These are phyloP conservation scores for Amiota communis DNA, from an alignment of 2,888 invertebrate species.

Conservation along the genomic window DNA sequence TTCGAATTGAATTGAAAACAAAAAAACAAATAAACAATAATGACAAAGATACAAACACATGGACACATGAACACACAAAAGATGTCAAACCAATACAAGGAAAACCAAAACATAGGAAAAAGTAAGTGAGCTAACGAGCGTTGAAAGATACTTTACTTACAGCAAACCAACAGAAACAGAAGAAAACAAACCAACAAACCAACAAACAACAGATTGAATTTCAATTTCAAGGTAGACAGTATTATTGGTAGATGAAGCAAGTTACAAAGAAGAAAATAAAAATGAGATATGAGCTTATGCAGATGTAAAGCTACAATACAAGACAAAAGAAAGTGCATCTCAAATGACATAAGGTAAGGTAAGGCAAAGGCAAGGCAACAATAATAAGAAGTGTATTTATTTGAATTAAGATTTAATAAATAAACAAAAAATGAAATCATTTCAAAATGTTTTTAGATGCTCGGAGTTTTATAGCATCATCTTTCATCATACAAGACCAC, in stretches of 20 bases:
- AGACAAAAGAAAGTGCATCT: background rate
- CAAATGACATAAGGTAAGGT: background rate
- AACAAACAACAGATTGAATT: conserved; percentile 44
- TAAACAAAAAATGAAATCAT: too few species aligned
- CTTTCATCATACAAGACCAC: too few species aligned
- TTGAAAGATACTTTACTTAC: conserved; percentile 42
- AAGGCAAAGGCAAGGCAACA: too few species aligned
- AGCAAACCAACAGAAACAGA: conserved; percentile 26
- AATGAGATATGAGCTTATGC: too few species aligned
- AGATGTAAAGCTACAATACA: background rate
- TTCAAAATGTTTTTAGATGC: too few species aligned
- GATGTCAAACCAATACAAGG: conserved; percentile 56
- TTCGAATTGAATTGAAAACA: conserved; percentile 13
- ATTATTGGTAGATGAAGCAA: background rate
- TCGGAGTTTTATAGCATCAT: too few species aligned
- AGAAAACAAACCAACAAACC: conserved; percentile 27
- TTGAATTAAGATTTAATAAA: too few species aligned
- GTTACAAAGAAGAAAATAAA: background rate
- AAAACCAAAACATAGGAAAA: conserved; percentile 39
- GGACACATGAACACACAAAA: conserved; percentile 46
- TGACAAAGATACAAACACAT: conserved; percentile 22
- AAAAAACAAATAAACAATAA: conserved; percentile 39
- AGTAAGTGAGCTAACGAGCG: conserved; percentile 57
- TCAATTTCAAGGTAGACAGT: conserved; percentile 22
- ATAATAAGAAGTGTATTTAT: too few species aligned